phyloP scores from a whole-genome alignment of 2,797 vertebrate species.

The Anguilla anguilla region DNA sequence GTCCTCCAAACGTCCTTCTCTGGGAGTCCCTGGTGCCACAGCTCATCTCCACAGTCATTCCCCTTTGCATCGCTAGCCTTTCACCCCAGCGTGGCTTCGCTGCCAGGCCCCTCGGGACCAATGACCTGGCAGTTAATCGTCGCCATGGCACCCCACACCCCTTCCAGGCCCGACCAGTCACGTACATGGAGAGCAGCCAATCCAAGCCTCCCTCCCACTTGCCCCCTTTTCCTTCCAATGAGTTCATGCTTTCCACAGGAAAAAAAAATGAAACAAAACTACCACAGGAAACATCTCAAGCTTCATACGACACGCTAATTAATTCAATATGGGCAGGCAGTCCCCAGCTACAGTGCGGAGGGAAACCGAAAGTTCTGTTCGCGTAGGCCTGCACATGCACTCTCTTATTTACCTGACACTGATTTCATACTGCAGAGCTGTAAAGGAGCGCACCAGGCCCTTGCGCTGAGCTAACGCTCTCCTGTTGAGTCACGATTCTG shows the following conservation, averaged over 20 bases:
- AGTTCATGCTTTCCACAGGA: slow-evolving; percentile 40
- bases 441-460: neutral
- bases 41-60: neutral
- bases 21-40: neutral
- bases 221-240: slow-evolving; percentile 42
- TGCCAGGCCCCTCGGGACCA: slow-evolving; percentile 38
- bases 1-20: slow-evolving; percentile 5
- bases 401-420: slow-evolving; percentile 20
- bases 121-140: slow-evolving; percentile 44
- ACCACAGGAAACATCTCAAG: slow-evolving; percentile 16
- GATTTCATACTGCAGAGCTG: slow-evolving; percentile 24
- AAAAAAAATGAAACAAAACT: slow-evolving; percentile 1
- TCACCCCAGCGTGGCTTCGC: slow-evolving; percentile 15
- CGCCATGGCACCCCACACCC: slow-evolving; percentile 33
- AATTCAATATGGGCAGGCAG: slow-evolving; percentile 35
- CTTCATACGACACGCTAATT: slow-evolving; percentile 36
- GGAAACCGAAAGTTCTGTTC: slow-evolving; percentile 29
- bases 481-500: neutral
- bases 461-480: neutral
- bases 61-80: neutral
- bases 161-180: neutral
- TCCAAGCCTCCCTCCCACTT: slow-evolving; percentile 29
- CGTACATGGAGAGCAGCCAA: neutral
- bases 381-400: slow-evolving; percentile 26
- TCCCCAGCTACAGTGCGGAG: slow-evolving; percentile 20